A percentile compares a stretch with the other conserved stretches of the same genome.
Evolutionary conservation across 2,113 vertebrate genomes (phyloP).

Genomic region (Toxostoma redivivum): DNA sequence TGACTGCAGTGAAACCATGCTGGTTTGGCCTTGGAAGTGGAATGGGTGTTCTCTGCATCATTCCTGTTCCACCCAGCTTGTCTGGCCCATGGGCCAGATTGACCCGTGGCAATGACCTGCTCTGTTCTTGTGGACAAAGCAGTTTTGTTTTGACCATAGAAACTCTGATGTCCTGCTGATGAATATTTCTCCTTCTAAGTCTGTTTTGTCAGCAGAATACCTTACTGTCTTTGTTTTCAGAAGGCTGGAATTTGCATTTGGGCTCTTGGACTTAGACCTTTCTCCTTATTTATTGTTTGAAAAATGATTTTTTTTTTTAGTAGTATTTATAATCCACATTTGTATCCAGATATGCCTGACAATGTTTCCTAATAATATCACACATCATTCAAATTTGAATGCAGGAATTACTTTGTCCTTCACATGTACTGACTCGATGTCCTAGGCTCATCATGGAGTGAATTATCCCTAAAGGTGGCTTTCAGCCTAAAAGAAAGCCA

Average conservation of each 20-base stretch:
- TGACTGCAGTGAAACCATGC: neutral
- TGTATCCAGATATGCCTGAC: neutral
- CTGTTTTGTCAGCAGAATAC: neutral
- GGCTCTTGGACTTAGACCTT: neutral
- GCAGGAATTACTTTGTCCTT: neutral
- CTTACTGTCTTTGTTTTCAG: neutral
- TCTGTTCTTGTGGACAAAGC: neutral
- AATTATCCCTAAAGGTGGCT: neutral
- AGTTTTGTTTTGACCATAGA: neutral
- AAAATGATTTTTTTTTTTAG: neutral
- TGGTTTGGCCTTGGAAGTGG: neutral
- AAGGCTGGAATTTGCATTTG: neutral
- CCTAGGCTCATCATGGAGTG: neutral
- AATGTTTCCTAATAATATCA: neutral
- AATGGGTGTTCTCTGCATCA: accelerated
- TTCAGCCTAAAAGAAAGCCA: neutral
- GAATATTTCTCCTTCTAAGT: neutral
- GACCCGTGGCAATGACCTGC: neutral
- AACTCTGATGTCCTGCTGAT: neutral
- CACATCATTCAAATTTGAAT: neutral
- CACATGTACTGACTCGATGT: accelerated
- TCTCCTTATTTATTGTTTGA: neutral
- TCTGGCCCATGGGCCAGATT: neutral
- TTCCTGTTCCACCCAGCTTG: neutral
- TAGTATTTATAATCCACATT: neutral